Evolutionary conservation across 2,113 vertebrate species (phyloP).

Genomic region (Pandion haliaetus): DNA sequence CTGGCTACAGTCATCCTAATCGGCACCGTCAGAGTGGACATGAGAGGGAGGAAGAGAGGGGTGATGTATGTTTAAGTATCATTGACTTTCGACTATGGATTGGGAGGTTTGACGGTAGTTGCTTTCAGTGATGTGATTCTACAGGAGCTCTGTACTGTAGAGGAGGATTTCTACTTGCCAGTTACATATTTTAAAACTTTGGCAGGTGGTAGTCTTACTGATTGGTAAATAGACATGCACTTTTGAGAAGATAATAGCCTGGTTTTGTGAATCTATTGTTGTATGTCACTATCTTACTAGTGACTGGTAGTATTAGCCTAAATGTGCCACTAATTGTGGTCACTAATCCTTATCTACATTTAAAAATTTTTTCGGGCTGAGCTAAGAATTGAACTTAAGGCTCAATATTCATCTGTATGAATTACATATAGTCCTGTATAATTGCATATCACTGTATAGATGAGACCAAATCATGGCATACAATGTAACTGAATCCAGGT

Average conservation of each 20-base stretch:
- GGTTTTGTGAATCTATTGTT: neutral
- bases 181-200: neutral
- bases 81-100: neutral
- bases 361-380: neutral
- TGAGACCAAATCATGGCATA: neutral
- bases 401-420: neutral
- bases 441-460: neutral
- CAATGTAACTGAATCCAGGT: neutral
- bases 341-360: neutral
- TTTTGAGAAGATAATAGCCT: neutral
- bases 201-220: neutral
- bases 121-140: neutral
- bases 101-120: neutral
- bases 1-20: conserved; percentile 86
- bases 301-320: neutral
- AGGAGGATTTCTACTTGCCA: neutral
- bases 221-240: neutral
- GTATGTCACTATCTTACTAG: neutral
- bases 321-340: neutral
- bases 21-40: conserved; percentile 83
- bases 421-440: neutral
- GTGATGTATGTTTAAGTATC: conserved; percentile 81
- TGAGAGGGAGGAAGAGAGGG: conserved; percentile 91
- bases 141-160: neutral
- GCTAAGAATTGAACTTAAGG: neutral